Conservation (phyloP, 2,888 invertebrate genomes). For the Oligia strigilis region DNA sequence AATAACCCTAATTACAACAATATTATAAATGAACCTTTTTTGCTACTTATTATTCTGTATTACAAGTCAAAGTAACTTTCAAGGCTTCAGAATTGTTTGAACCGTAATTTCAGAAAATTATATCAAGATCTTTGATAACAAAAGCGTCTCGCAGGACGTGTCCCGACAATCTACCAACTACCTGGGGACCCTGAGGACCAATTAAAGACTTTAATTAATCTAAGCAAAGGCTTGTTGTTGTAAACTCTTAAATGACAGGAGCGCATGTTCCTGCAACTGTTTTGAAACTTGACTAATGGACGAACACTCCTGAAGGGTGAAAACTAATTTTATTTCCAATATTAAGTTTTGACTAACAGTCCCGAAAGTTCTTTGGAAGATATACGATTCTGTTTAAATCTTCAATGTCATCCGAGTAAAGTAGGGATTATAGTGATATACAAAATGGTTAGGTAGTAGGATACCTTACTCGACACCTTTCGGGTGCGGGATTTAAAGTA, state of each 20-base stretch:
- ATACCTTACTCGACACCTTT: conserved; percentile 14
- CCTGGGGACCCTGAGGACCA: conserved; percentile 61
- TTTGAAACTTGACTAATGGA: conserved; percentile 66
- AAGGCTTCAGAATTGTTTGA: conserved; percentile 59
- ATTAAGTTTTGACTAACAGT: conserved; percentile 61
- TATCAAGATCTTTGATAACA: conserved; percentile 65
- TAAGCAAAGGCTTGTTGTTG: conserved; percentile 57
- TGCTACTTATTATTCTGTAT: conserved; percentile 52
- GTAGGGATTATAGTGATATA: conserved; percentile 55
- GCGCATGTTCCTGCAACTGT: conserved; percentile 65
- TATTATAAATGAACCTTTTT: conserved; percentile 51
- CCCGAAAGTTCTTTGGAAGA: conserved; percentile 57
- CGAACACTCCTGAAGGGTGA: conserved; percentile 45
- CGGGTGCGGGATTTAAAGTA: conserved; percentile 29
- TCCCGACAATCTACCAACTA: conserved; percentile 50
- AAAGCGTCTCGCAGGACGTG: conserved; percentile 52
- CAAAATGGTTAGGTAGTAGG: conserved; percentile 24
- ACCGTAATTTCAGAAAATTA: conserved; percentile 63
- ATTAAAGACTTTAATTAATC: conserved; percentile 70
- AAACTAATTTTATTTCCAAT: conserved; percentile 65
- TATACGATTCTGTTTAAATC: conserved; percentile 60
- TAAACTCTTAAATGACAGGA: conserved; percentile 64
- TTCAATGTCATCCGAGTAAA: conserved; percentile 56
- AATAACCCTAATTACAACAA: conserved; percentile 56
- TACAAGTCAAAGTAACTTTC: conserved; percentile 58